These are phyloP conservation scores for Chalcosyrphus nemorum DNA, from an alignment of 2,888 invertebrate species.

Conservation along the genomic window DNA sequence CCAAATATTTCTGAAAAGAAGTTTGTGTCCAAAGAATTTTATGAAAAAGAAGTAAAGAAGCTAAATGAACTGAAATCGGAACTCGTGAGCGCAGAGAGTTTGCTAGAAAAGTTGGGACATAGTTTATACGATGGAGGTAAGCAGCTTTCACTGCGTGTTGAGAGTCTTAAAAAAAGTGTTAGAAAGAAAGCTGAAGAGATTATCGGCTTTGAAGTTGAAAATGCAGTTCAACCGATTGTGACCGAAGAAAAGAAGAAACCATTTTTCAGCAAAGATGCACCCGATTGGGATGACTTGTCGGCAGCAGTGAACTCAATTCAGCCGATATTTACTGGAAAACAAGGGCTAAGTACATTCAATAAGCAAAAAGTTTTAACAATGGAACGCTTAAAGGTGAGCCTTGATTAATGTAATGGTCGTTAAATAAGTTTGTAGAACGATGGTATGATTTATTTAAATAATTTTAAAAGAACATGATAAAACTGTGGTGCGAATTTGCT, in stretches of 20 bases:
- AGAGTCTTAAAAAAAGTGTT: conserved; percentile 82
- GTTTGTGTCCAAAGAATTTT: conserved; percentile 76
- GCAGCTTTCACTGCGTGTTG: conserved; percentile 83
- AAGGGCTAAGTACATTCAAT: conserved; percentile 87
- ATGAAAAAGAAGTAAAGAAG: conserved; percentile 83
- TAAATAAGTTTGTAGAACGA: too few relatives aligned
- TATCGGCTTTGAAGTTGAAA: conserved; percentile 82
- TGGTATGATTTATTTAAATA: too few relatives aligned
- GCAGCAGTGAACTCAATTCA: conserved; percentile 79
- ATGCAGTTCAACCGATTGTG: conserved; percentile 76
- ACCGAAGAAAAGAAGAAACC: conserved; percentile 4
- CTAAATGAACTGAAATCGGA: conserved; percentile 82
- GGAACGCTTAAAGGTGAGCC: conserved; percentile 86
- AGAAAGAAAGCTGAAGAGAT: conserved; percentile 83
- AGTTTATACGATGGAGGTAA: conserved; percentile 86
- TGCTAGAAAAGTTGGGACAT: conserved; percentile 76
- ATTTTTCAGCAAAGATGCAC: conserved; percentile 56
- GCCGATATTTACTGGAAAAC: conserved; percentile 79
- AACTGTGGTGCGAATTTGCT: too few relatives aligned
- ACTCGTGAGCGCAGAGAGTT: conserved; percentile 79
- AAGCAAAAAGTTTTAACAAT: conserved; percentile 87
- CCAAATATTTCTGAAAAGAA: not conserved
- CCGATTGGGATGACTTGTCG: conserved; percentile 79
- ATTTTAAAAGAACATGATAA: too few relatives aligned
- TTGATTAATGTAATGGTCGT: too few relatives aligned